phyloP scores from a whole-genome alignment of 2,113 vertebrate genomes.

The Pitta sordida region DNA sequence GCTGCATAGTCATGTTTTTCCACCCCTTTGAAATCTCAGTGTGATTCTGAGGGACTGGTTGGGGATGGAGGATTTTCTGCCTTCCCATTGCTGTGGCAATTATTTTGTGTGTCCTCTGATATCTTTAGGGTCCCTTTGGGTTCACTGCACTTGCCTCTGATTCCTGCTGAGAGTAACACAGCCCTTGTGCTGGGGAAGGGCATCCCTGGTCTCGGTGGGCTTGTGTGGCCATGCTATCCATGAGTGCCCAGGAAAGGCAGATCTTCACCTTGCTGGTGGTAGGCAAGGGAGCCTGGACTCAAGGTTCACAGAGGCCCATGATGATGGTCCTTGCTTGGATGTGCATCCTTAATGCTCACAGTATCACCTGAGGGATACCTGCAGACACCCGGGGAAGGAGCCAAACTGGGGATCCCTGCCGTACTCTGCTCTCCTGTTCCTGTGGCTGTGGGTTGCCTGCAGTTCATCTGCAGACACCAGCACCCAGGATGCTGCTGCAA shows the following conservation, averaged over 20 bases:
- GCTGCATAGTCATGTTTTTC: not conserved
- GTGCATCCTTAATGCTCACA: not conserved
- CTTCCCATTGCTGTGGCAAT: not conserved
- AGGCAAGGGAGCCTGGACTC: not conserved
- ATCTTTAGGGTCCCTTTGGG: not conserved
- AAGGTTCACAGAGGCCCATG: not conserved
- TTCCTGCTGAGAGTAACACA: not conserved
- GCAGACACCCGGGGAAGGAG: not conserved
- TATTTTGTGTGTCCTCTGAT: not conserved
- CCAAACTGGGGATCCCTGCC: not conserved
- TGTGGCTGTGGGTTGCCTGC: accelerated
- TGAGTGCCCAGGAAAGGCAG: not conserved
- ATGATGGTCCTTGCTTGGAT: accelerated
- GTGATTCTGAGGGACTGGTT: not conserved
- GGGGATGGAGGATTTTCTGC: not conserved
- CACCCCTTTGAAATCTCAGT: not conserved
- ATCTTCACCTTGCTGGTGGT: not conserved
- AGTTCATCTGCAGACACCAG: not conserved
- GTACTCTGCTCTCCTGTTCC: not conserved
- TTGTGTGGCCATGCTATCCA: accelerated
- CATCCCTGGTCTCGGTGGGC: no score
- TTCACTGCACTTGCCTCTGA: not conserved
- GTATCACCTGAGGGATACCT: not conserved
- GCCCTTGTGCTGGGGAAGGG: not conserved
- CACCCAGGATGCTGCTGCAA: not conserved